These are phyloP conservation scores for Ennomos quercinarius DNA, from an alignment of 2,888 invertebrate species.

Conservation along the genomic window DNA sequence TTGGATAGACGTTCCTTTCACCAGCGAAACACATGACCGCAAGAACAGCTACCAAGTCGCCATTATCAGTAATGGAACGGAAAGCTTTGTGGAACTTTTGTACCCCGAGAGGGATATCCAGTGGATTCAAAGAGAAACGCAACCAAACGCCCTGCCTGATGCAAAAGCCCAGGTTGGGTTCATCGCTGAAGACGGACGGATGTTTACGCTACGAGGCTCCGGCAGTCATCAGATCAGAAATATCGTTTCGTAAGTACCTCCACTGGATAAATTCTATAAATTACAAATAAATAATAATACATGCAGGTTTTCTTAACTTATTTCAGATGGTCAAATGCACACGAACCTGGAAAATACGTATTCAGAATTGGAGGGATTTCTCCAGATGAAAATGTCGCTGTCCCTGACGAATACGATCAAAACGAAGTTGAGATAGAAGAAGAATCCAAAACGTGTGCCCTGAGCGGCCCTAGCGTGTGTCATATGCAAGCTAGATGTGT, in stretches of 20 bases:
- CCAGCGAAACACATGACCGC: slow-evolving; percentile 88
- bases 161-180: slow-evolving; percentile 97
- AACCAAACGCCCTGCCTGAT: slow-evolving; percentile 92
- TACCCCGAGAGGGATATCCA: slow-evolving; percentile 96
- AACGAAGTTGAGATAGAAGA: slow-evolving; percentile 73
- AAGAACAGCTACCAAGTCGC: slow-evolving; percentile 94
- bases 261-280: neutral
- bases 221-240: slow-evolving; percentile 95
- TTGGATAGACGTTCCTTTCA: slow-evolving; percentile 95
- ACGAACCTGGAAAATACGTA: slow-evolving; percentile 94
- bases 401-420: slow-evolving; percentile 87
- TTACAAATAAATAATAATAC: neutral
- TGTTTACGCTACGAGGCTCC: slow-evolving; percentile 92
- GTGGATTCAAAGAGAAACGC: slow-evolving; percentile 94
- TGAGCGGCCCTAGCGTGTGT: slow-evolving; percentile 90
- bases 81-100: slow-evolving; percentile 93
- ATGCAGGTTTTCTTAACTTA: neutral
- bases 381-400: slow-evolving; percentile 86
- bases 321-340: slow-evolving; percentile 93
- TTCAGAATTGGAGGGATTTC: slow-evolving; percentile 92
- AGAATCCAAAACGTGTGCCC: slow-evolving; percentile 84
- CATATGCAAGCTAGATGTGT: slow-evolving; percentile 93
- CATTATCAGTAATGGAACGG: slow-evolving; percentile 89
- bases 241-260: slow-evolving; percentile 88
- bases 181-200: slow-evolving; percentile 92